Base-by-base conservation (phyloP, 64 coral and sea anemone genomes). In the Pocillopora verrucosa region DNA sequence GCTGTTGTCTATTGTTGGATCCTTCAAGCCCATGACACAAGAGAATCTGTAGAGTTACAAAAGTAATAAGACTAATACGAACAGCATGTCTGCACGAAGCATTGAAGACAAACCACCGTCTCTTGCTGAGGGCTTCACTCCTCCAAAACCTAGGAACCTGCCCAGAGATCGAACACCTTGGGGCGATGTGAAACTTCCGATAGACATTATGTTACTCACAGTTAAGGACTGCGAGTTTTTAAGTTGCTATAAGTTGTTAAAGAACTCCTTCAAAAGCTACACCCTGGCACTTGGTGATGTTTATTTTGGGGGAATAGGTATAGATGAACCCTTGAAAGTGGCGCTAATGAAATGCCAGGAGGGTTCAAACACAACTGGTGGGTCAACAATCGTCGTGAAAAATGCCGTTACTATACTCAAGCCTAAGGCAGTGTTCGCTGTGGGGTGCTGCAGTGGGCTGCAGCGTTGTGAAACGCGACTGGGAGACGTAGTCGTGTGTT, bases 191-290 rank as follows among this genome's bases (percentile, higher is more conserved):
- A 4, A 25, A 9, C 67, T 59, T 5, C 84, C 84, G 2, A 58
- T 75, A 14, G 84, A 87, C 45, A 20, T 74, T 73, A 1, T 87
- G 19, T 35, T 87, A 20, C 45, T 87, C 22, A 87, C 84, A 0
- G 67, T 74, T 0, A 74, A 87, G 10, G 84, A 87, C 0, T 87
- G 45, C 0, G 84, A 87, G 41, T 87, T 87, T 74, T 59, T 58
- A 13, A 75, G 67, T 74, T 74, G 84, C 26, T 41, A 76, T 41
- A 11, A 38, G 7, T 78, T 58, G 19, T 45, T 78, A 19, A 78
- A 20, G 22, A 78, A 78, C 22, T 22, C 41, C 19, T 78, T 78
- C n/a, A 78, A 59, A 78, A 78, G 76, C 57, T 26, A 57, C 11
- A 20, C 9, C 51, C 56, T n/a, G 57, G 41, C 3, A 22, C 51